Evolutionary conservation across 2,888 invertebrate species (phyloP).

Genomic region (Erebia epiphron): DNA sequence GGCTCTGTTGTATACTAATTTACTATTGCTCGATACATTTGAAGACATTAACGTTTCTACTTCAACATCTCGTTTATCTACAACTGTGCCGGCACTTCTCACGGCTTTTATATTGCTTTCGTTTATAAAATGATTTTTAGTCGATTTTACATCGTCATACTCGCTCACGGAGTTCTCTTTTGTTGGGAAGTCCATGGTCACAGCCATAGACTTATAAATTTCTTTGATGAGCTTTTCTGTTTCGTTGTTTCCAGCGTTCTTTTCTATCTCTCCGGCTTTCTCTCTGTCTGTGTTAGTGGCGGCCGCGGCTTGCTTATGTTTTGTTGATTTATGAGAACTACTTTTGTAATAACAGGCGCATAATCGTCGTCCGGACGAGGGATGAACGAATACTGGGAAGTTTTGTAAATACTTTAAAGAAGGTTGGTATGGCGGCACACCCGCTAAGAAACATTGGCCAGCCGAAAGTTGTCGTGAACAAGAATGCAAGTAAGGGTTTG

Average conservation of each 20-base stretch:
- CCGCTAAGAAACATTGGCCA: slow-evolving; percentile 47
- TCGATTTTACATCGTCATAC: slow-evolving; percentile 44
- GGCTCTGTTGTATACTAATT: slow-evolving; percentile 22
- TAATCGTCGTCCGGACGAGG: slow-evolving; percentile 49
- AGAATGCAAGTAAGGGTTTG: slow-evolving; percentile 53
- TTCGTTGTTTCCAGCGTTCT: slow-evolving; percentile 52
- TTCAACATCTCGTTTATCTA: slow-evolving; percentile 34
- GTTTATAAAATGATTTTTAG: slow-evolving; percentile 28
- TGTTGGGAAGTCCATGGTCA: slow-evolving; percentile 53
- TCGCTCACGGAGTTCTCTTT: slow-evolving; percentile 54
- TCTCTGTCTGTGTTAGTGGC: slow-evolving; percentile 60
- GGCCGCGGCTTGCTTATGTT: slow-evolving; percentile 40
- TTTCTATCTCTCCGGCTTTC: slow-evolving; percentile 5
- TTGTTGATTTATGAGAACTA: slow-evolving; percentile 37
- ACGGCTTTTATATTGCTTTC: slow-evolving; percentile 18
- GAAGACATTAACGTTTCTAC: slow-evolving; percentile 35
- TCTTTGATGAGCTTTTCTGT: slow-evolving; percentile 70
- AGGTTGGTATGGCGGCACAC: slow-evolving; percentile 45
- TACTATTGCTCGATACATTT: slow-evolving; percentile 24
- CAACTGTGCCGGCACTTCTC: slow-evolving; percentile 13
- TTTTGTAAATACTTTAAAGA: slow-evolving; percentile 57
- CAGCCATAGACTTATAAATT: slow-evolving; percentile 70
- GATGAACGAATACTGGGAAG: slow-evolving; percentile 62
- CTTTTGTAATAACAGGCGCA: slow-evolving; percentile 55
- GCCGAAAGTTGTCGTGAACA: slow-evolving; percentile 53